These are phyloP conservation scores for Eubasilissa regina DNA, from an alignment of 1,140 invertebrate genomes.

Conservation along the genomic window DNA sequence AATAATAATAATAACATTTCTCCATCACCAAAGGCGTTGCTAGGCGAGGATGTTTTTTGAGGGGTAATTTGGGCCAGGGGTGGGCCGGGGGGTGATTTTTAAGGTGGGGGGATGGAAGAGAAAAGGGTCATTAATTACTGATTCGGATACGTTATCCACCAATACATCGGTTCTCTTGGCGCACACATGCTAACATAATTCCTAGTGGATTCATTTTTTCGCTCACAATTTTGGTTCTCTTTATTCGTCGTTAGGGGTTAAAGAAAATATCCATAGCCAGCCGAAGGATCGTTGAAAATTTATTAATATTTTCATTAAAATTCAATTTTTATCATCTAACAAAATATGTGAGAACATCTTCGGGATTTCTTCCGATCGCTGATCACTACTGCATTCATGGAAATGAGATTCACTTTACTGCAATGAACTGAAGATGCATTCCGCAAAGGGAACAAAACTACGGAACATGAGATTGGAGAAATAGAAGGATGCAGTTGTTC, in stretches of 20 bases:
- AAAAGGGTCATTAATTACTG: conserved; percentile 62
- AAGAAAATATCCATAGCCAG: no score
- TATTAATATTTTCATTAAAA: no score
- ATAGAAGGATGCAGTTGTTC: no score
- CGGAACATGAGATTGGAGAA: no score
- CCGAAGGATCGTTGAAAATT: no score
- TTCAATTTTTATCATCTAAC: no score
- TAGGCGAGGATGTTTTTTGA: conserved; percentile 43
- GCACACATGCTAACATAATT: conserved; percentile 44
- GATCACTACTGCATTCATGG: no score
- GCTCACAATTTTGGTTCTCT: conserved; percentile 37
- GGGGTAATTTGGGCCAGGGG: conserved; percentile 18
- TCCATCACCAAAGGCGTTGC: conserved; percentile 43
- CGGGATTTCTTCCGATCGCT: no score
- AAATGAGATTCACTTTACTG: no score
- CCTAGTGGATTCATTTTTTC: conserved; percentile 44
- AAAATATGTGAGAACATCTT: no score
- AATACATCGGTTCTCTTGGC: conserved; percentile 30
- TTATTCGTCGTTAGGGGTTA: background rate
- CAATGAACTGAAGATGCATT: no score
- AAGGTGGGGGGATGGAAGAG: conserved; percentile 68
- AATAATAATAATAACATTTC: conserved; percentile 45
- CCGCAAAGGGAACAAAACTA: no score
- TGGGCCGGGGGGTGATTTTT: conserved; percentile 68
- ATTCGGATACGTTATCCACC: conserved; percentile 55